Evolutionary conservation across 2,888 invertebrate genomes (phyloP), one percentile per base, ranked within the genome.

Genomic region (Drosophila cracens): DNA sequence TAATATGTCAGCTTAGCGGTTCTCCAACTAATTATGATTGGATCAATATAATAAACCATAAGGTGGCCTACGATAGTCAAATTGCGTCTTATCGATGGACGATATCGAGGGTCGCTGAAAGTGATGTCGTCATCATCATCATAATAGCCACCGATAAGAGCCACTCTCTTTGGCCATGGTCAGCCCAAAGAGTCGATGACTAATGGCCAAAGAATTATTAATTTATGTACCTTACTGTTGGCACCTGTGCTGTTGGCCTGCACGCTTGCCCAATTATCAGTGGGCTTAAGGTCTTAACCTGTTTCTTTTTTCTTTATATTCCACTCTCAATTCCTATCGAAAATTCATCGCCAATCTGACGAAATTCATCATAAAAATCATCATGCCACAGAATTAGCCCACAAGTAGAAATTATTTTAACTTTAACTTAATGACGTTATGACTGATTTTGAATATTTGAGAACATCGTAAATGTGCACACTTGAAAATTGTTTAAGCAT

Each of bases 11-110:
- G 46, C 21, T 21, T 21, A 53, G 29, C 64, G 64, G 34, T 57
- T 34, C 76, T 64, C 59, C 67, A 16, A 6, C 16, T 38, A n/a
- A 59, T 67, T 76, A 78, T 56, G 40, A 48, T 53, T 57, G 40
- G 38, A 46, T 60, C 57, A 48, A 77, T 25, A 53, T 21, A n/a
- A 4, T 21, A 21, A 27, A 33, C 38, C 60, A 57, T 62, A 66
- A 51, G 38, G 52, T 43, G 34, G 46, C 48, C 46, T 43, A 60
- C 57, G 68, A 72, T 79, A 76, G 79, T 74, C 82, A 70, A 87
- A 89, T 89, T 71, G 72, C 71, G 68, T 48, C 74, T 82, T 87
- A 87, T 87, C 85, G 67, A 70, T 69, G 59, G 60, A 31, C 58
- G n/a, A 65, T 72, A 74, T 61, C 29, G 46, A 10, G 56, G 69